A percentile compares a stretch with the other conserved stretches of the same genome.
These are phyloP conservation scores for Mesorhabditis spiculigera DNA, from an alignment of 2,888 invertebrate species.

Conservation along the genomic window DNA sequence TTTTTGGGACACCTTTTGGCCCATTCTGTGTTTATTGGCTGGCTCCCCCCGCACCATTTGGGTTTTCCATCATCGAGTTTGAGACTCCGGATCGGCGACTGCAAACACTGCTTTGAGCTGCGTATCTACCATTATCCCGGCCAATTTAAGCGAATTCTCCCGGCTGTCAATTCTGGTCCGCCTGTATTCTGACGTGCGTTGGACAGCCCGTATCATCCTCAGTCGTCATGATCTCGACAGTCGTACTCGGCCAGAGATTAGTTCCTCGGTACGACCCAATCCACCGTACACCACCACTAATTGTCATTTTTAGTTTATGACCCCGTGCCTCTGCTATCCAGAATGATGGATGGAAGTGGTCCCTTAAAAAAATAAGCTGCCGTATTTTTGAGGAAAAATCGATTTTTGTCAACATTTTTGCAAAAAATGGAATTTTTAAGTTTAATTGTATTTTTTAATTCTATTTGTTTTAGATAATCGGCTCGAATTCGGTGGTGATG, in stretches of 20 bases:
- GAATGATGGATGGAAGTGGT: constrained; percentile 62
- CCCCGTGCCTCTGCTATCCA: constrained; percentile 60
- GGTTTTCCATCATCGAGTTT: too few species aligned
- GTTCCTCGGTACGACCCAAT: not conserved
- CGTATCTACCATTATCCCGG: too few species aligned
- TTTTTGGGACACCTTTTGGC: too few species aligned
- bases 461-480: not conserved
- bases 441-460: too few species aligned
- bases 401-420: too few species aligned
- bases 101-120: too few species aligned
- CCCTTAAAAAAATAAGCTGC: constrained; percentile 43
- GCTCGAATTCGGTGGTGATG: constrained; percentile 5
- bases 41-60: too few species aligned
- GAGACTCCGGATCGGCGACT: too few species aligned
- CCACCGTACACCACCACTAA: not conserved
- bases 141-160: constrained; percentile 52
- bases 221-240: not conserved
- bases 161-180: constrained; percentile 58
- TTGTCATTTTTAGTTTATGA: constrained; percentile 52
- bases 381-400: not conserved
- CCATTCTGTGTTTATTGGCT: too few species aligned
- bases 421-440: too few species aligned
- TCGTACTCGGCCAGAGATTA: not conserved
- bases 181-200: constrained; percentile 61
- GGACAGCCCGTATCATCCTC: constrained; percentile 60